phyloP scores from a whole-genome alignment of 2,113 vertebrate genomes.

The Lycaon pictus region DNA sequence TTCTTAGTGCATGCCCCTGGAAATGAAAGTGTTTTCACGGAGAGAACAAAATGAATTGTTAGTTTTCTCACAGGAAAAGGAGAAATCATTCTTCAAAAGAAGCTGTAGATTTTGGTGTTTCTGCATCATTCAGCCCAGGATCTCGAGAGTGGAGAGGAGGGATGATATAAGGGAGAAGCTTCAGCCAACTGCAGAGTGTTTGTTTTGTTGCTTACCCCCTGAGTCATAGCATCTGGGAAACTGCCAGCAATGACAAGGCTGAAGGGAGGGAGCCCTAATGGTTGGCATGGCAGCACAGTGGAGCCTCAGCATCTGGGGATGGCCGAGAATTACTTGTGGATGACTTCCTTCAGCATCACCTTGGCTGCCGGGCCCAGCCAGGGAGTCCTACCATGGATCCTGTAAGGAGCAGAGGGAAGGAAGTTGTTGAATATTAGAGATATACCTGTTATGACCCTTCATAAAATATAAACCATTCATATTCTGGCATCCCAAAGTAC shows the following conservation, averaged over 20 bases:
- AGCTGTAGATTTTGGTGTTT: not conserved
- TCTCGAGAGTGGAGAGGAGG: not conserved
- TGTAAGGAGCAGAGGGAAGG: not conserved
- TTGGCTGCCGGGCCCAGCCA: not conserved
- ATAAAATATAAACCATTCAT: not conserved
- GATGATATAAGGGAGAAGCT: not conserved
- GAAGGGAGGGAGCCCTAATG: not conserved
- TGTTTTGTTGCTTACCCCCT: not conserved
- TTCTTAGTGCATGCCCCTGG: not conserved
- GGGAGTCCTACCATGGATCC: not conserved
- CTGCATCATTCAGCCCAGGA: not conserved
- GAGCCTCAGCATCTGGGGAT: not conserved
- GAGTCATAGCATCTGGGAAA: not conserved
- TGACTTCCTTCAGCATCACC: not conserved
- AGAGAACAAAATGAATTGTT: not conserved
- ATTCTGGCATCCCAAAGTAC: not conserved
- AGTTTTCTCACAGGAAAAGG: not conserved
- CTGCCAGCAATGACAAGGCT: not conserved
- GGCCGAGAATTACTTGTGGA: not conserved
- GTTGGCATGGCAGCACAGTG: not conserved
- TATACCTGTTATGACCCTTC: not conserved
- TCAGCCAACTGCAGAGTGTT: not conserved
- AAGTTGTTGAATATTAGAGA: not conserved
- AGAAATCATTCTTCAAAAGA: not conserved
- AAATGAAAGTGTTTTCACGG: not conserved